A percentile compares a stretch with the other conserved stretches of the same genome.
phyloP scores from a whole-genome alignment of 2,888 invertebrate genomes.

The Smittia sp. region DNA sequence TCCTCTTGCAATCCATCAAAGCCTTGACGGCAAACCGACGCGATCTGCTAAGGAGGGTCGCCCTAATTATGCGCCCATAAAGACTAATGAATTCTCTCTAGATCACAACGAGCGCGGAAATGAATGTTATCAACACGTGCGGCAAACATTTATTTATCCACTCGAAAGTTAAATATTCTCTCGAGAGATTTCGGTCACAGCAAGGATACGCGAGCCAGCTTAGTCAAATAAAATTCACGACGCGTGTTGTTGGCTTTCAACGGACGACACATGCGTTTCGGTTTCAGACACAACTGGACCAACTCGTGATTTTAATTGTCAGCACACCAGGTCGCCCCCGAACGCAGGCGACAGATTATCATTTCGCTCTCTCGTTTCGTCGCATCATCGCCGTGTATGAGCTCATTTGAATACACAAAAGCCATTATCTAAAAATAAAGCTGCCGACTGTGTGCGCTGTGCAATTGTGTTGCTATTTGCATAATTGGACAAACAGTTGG shows the following conservation, averaged over 20 bases:
- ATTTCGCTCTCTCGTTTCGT: background rate
- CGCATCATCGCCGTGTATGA: background rate
- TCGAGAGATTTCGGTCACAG: background rate
- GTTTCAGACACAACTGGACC: background rate
- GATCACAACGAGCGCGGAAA: background rate
- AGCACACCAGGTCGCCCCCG: background rate
- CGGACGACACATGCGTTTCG: no score
- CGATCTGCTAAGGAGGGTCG: no score
- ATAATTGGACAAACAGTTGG: background rate
- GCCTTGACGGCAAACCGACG: no score
- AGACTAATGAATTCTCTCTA: background rate
- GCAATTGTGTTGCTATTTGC: slow-evolving; percentile 11
- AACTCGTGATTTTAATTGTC: slow-evolving; percentile 15
- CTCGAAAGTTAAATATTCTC: slow-evolving; percentile 4
- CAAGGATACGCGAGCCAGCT: background rate
- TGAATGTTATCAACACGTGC: slow-evolving; percentile 14
- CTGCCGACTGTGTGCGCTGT: slow-evolving; percentile 9
- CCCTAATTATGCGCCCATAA: slow-evolving; percentile 4
- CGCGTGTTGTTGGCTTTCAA: background rate
- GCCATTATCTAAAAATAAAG: background rate
- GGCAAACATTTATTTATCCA: slow-evolving; percentile 4
- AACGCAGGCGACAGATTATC: background rate
- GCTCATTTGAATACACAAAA: slow-evolving; percentile 5
- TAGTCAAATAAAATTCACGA: background rate
- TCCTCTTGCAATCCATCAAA: slow-evolving; percentile 12